These are phyloP conservation scores for Phalangium opilio DNA, from an alignment of 2,888 invertebrate species.

Conservation along the genomic window DNA sequence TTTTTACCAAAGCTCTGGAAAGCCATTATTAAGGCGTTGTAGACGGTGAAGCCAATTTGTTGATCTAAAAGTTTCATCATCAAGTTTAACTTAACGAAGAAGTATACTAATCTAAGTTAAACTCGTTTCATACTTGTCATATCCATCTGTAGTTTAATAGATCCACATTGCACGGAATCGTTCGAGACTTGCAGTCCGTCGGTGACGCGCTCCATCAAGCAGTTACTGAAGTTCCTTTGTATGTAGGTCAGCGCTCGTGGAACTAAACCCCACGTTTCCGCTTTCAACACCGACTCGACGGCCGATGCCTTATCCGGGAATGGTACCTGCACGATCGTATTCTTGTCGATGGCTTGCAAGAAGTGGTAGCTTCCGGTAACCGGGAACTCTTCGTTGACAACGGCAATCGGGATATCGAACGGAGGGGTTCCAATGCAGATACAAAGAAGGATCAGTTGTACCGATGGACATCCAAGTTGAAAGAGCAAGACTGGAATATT, in stretches of 20 bases:
- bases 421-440: conserved; percentile 29
- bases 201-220: conserved; percentile 43
- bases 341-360: conserved; percentile 52
- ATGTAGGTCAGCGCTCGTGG: no score
- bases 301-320: conserved; percentile 36
- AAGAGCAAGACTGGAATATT: conserved; percentile 26
- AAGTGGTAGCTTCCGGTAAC: conserved; percentile 18
- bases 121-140: conserved; percentile 43
- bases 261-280: conserved; percentile 74
- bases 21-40: conserved; percentile 65
- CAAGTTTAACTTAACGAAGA: no score
- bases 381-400: conserved; percentile 30
- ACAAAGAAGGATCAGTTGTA: conserved; percentile 34
- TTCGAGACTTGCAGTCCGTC: no score
- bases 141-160: conserved; percentile 76
- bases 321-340: conserved; percentile 37
- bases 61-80: conserved; percentile 68
- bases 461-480: conserved; percentile 32
- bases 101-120: conserved; percentile 1
- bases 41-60: conserved; percentile 78
- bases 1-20: conserved; percentile 69
- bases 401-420: conserved; percentile 28
- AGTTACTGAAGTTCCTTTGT: conserved; percentile 75
- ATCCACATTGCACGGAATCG: conserved; percentile 56
- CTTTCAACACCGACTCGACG: conserved; percentile 51